phyloP scores from a whole-genome alignment of 2,888 invertebrate genomes.

The Gortyna flavago region DNA sequence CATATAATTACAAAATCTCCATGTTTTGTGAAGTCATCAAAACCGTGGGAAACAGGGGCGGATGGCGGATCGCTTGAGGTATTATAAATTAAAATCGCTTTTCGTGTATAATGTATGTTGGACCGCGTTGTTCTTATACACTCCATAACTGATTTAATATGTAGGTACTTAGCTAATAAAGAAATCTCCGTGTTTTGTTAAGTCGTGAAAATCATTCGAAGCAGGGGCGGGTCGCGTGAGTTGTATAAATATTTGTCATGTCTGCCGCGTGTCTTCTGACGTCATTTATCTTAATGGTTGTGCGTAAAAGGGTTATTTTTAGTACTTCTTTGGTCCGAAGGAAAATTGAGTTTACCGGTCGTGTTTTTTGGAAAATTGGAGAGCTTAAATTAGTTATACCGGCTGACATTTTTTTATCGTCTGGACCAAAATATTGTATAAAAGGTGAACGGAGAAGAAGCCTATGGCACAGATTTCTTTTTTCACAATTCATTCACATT shows the following conservation, averaged over 20 bases:
- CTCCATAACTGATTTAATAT: neutral
- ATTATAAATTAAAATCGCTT: no score
- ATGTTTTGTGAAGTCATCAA: no score
- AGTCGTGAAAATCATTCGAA: neutral
- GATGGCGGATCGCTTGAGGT: no score
- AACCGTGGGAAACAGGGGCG: no score
- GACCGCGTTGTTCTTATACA: no score
- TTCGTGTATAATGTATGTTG: neutral
- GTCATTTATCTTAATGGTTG: slow-evolving; percentile 35
- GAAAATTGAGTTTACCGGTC: neutral
- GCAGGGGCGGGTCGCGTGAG: neutral
- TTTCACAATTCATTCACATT: no score
- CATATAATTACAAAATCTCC: no score
- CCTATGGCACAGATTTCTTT: neutral
- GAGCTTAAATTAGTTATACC: neutral
- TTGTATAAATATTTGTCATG: slow-evolving; percentile 52
- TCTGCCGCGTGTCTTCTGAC: slow-evolving; percentile 39
- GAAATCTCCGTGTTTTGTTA: neutral
- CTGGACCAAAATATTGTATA: neutral
- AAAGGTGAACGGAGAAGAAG: neutral
- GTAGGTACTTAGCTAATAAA: neutral
- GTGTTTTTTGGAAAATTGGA: slow-evolving; percentile 11
- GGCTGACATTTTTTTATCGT: neutral
- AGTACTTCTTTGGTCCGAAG: slow-evolving; percentile 12
- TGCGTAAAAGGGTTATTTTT: slow-evolving; percentile 42